Evolutionary conservation across 2,888 invertebrate genomes (phyloP), one percentile per base, ranked within the genome.

Genomic region (Machimus atricapillus): DNA sequence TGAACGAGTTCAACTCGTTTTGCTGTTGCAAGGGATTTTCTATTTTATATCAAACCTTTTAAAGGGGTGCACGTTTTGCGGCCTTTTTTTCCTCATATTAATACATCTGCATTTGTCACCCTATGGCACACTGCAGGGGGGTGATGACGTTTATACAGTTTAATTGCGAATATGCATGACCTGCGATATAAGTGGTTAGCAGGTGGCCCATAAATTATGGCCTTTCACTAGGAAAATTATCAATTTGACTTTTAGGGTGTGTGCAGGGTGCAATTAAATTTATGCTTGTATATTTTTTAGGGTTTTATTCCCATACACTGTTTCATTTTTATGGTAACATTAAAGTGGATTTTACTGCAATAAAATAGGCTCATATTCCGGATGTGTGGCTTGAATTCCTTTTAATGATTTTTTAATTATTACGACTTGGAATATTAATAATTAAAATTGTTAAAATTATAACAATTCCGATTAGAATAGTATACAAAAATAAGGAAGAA

Each of bases 151-250:
- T 78, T 78, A 78, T 78, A 40, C 23, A 40, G n/a, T 66, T 78
- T 78, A 78, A 78, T 78, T 78, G 43, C 78, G 14, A 78, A 43
- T 78, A 40, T 43, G 78, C 78, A 78, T 78, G 78, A 78, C 78
- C 66, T 66, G 66, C 23, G 23, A 66, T 66, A 66, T 66, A 66
- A 66, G 66, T 66, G 66, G 66, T 66, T 66, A 66, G 66, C 66
- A 66, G 66, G 66, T 66, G 66, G 66, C 66, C 66, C 66, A 66
- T 66, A 66, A 66, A 66, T 66, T 66, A 66, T 27, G 66, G 66
- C 66, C 27, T 66, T 66, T 66, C 66, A 66, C 9, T 66, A 66
- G 66, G 66, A 66, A 66, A 66, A 66, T 66, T 66, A 66, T 66
- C 66, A 66, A 66, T 66, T 66, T 66, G 23, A 66, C 27, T 66